These are phyloP conservation scores for Nerophis lumbriciformis DNA, from an alignment of 2,113 vertebrate genomes.

Conservation along the genomic window DNA sequence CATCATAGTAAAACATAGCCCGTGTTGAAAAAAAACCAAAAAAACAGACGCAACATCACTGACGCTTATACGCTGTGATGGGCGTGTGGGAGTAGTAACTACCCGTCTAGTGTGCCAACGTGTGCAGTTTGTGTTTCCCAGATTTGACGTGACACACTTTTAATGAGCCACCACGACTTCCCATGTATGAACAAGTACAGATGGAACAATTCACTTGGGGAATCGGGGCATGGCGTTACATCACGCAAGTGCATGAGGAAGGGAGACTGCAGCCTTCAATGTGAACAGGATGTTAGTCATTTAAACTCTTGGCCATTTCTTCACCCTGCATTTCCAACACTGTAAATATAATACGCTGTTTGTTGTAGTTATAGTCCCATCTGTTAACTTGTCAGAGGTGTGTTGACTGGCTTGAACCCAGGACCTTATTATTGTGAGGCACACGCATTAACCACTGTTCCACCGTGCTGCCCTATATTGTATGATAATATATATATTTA, in stretches of 20 bases:
- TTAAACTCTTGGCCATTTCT: not conserved
- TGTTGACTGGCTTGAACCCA: too few species aligned
- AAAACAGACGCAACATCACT: not conserved
- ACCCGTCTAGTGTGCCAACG: not conserved
- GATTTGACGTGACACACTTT: not conserved
- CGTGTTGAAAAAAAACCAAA: slow-evolving; percentile 2
- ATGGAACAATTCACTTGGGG: slow-evolving; percentile 1
- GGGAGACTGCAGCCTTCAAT: not conserved
- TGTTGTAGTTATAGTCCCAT: not conserved
- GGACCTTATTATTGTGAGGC: too few species aligned
- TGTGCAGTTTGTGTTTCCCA: not conserved
- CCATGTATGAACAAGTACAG: slow-evolving; percentile 1
- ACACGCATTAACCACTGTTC: too few species aligned
- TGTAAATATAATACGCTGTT: not conserved
- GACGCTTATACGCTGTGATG: not conserved
- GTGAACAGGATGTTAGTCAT: not conserved
- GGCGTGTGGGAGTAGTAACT: not conserved
- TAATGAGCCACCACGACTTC: not conserved
- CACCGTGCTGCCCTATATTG: too few species aligned
- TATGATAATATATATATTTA: too few species aligned
- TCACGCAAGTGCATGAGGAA: not conserved
- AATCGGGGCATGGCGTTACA: not conserved
- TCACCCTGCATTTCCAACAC: not conserved
- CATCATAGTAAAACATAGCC: slow-evolving; percentile 4
- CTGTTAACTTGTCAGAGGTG: too few species aligned